phyloP scores from a whole-genome alignment of 1,140 invertebrate genomes.

The Melitaea cinxia region DNA sequence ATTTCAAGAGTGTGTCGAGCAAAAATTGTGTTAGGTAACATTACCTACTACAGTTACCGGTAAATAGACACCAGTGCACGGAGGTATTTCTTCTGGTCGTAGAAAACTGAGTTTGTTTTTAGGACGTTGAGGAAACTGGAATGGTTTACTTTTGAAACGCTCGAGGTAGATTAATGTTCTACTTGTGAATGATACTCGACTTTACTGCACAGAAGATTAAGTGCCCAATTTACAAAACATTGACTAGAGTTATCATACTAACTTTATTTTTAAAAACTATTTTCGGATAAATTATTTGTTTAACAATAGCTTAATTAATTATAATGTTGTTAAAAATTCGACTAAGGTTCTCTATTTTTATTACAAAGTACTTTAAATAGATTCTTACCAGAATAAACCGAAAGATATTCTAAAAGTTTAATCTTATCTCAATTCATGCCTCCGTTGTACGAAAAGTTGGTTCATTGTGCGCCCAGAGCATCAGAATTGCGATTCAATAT shows the following conservation, averaged over 20 bases:
- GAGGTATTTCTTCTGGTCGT: constrained; percentile 35
- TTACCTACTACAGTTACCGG: constrained; percentile 33
- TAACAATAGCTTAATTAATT: no score
- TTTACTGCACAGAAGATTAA: constrained; percentile 7
- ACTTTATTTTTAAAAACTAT: neutral
- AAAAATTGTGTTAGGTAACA: constrained; percentile 59
- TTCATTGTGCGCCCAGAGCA: neutral
- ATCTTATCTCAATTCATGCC: neutral
- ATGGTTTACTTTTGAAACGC: constrained; percentile 42
- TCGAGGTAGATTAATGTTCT: constrained; percentile 37
- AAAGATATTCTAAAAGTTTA: neutral
- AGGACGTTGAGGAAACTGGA: constrained; percentile 41
- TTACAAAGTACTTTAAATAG: no score
- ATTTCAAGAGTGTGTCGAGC: constrained; percentile 59
- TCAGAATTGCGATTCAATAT: neutral
- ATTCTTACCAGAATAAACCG: neutral
- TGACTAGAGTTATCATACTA: no score
- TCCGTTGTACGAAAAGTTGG: neutral
- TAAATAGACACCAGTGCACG: constrained; percentile 36
- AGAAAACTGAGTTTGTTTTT: constrained; percentile 37
- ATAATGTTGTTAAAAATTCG: no score
- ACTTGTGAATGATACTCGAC: constrained; percentile 35
- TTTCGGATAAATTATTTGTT: no score
- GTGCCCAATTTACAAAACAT: constrained; percentile 1
- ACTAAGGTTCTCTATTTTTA: no score